Percentiles rank a stretch among this genome's conserved stretches.
Evolutionary conservation across 2,113 vertebrate species (phyloP).

Genomic region (Calyptomena viridis): DNA sequence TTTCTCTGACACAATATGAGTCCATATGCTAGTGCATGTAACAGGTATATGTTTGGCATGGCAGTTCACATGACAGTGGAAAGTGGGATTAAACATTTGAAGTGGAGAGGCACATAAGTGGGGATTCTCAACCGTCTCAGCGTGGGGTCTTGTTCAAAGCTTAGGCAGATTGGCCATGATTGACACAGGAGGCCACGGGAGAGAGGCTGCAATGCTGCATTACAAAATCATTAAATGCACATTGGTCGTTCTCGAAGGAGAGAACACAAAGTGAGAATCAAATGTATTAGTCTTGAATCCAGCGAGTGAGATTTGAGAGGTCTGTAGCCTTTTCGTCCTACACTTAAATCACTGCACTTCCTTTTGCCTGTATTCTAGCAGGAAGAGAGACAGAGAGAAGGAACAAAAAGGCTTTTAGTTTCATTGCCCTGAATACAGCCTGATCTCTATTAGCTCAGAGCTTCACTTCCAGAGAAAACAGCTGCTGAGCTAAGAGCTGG

Average conservation of each 20-base stretch:
- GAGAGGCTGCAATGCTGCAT: not conserved
- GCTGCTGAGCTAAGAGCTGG: constrained; percentile 49
- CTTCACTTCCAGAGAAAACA: constrained; percentile 58
- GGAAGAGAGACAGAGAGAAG: not conserved
- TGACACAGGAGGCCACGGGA: not conserved
- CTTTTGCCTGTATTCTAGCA: constrained; percentile 43
- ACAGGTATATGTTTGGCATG: not conserved
- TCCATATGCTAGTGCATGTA: not conserved
- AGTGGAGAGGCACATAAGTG: not conserved
- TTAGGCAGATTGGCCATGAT: not conserved
- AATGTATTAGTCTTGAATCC: not conserved
- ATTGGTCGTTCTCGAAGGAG: not conserved
- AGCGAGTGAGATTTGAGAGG: not conserved
- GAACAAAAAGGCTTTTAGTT: constrained; percentile 67
- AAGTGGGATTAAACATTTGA: not conserved
- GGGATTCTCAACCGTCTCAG: not conserved
- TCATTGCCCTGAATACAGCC: constrained; percentile 54
- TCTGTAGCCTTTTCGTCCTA: not conserved
- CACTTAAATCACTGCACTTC: constrained; percentile 30
- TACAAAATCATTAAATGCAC: not conserved
- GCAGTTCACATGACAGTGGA: not conserved
- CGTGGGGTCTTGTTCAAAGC: not conserved
- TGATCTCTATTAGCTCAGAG: constrained; percentile 47
- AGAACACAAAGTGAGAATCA: not conserved
- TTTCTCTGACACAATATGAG: not conserved